A percentile compares a stretch with the other conserved stretches of the same genome.
These are phyloP conservation scores for Diarsia rubi DNA, from an alignment of 2,888 invertebrate genomes.

Conservation along the genomic window DNA sequence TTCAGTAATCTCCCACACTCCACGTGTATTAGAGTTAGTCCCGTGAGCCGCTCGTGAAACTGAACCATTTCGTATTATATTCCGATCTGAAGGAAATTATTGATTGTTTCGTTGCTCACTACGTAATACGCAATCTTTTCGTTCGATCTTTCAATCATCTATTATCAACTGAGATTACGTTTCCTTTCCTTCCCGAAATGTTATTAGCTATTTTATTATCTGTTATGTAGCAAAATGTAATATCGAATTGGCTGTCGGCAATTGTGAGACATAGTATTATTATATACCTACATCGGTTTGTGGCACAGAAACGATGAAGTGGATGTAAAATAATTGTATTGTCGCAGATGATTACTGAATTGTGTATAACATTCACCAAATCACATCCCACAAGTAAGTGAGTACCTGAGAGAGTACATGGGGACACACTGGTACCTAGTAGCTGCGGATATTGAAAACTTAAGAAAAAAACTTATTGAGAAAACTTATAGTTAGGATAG, in stretches of 20 bases:
- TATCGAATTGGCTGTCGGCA: conserved; percentile 41
- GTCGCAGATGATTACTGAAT: too few species aligned
- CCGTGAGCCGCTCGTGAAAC: conserved; percentile 14
- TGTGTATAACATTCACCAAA: background rate
- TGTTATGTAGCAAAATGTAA: conserved; percentile 43
- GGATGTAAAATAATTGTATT: background rate
- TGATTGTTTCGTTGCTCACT: conserved; percentile 60
- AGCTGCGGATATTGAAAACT: background rate
- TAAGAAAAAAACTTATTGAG: too few species aligned
- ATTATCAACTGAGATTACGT: conserved; percentile 66
- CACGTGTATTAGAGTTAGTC: background rate
- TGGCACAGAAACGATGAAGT: background rate
- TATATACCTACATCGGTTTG: background rate
- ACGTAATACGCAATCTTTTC: conserved; percentile 48
- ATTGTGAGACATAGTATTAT: conserved; percentile 3
- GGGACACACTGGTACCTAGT: background rate
- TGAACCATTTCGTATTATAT: conserved; percentile 28
- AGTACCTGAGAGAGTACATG: background rate
- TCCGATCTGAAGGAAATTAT: conserved; percentile 52
- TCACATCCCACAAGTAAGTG: background rate
- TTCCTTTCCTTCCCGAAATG: conserved; percentile 55
- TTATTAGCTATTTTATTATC: conserved; percentile 54
- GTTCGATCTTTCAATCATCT: conserved; percentile 67
- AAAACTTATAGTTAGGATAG: too few species aligned
- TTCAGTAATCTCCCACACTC: background rate